A percentile compares a stretch with the other conserved stretches of the same genome.
These are phyloP conservation scores for Clamator glandarius DNA, from an alignment of 2,797 vertebrate species.

Conservation along the genomic window DNA sequence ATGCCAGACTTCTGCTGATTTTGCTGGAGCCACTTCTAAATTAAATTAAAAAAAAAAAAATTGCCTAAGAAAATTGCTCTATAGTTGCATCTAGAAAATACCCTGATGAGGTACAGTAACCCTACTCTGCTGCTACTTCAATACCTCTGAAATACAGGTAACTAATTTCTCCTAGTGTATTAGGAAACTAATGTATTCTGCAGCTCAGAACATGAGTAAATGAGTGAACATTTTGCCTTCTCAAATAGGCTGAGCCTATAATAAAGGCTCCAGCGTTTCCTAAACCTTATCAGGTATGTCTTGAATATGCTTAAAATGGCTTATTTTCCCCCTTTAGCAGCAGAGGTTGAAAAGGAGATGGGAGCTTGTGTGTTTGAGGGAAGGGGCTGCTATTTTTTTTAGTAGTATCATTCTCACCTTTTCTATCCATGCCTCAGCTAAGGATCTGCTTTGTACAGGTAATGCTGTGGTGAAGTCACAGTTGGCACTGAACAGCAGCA, in stretches of 20 bases:
- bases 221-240: neutral
- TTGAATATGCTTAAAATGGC: neutral
- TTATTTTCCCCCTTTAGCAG: neutral
- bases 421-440: neutral
- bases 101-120: neutral
- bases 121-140: neutral
- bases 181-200: neutral
- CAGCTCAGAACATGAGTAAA: fast-evolving
- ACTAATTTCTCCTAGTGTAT: neutral
- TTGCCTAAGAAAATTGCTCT: neutral
- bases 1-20: neutral
- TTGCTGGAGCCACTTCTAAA: neutral
- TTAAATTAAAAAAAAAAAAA: no score
- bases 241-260: neutral
- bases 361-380: neutral
- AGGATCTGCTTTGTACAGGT: neutral
- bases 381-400: neutral
- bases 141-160: neutral
- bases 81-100: neutral
- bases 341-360: neutral
- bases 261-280: neutral
- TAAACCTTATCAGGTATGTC: neutral
- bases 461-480: neutral
- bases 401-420: neutral
- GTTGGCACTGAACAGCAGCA: neutral